Base-by-base conservation (phyloP, 2,888 invertebrate genomes). In the Ichneumoninae sp. region DNA sequence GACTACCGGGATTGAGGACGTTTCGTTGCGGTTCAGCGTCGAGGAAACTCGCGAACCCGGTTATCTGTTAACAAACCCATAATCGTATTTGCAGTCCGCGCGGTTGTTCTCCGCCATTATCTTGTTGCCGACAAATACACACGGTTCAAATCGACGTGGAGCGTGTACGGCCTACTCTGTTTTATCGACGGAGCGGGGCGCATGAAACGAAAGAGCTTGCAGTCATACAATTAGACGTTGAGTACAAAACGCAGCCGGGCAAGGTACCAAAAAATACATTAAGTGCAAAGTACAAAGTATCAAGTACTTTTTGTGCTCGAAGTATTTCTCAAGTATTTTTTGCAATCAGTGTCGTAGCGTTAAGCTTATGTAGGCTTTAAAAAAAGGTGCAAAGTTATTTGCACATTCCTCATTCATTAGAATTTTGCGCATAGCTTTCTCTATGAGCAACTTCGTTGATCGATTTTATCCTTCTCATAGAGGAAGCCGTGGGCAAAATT, bases 71-170 rank as follows among this genome's bases (percentile, higher is more conserved):
- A 54, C 83, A 52, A 75, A 79, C 65, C 84, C 75, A 70, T 83
- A 75, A 83, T 83, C 62, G 81, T 66, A 54, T 74, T 78, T 82
- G 82, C 77, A 74, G 19, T 78, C 60, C 26, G 10, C 22, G 69
- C 60, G 8, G 65, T 68, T 50, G 70, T 75, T 72, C 65, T 79
- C 52, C 71, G 47, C n/a, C 57, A 57, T 71, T 77, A 82, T 76
- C 26, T 69, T 50, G 77, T 44, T 68, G 71, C 77, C 66, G 50
- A 79, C 60, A 22, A 70, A 68, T 33, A 26, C 78, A 70, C 33
- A 57, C 30, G 8, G 3, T 47, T n/a, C 69, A 47, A 71, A 79
- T 54, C 30, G n/a, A 62, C 60, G 60, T 44, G n/a, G 54, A 40
- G 52, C 65, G 6, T 69, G 10, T 40, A 40, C 40, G 40, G 40